Percentiles rank a stretch among this genome's conserved stretches.
phyloP scores from a whole-genome alignment of 2,113 vertebrate species.

The Cryptoleucopteryx plumbea region DNA sequence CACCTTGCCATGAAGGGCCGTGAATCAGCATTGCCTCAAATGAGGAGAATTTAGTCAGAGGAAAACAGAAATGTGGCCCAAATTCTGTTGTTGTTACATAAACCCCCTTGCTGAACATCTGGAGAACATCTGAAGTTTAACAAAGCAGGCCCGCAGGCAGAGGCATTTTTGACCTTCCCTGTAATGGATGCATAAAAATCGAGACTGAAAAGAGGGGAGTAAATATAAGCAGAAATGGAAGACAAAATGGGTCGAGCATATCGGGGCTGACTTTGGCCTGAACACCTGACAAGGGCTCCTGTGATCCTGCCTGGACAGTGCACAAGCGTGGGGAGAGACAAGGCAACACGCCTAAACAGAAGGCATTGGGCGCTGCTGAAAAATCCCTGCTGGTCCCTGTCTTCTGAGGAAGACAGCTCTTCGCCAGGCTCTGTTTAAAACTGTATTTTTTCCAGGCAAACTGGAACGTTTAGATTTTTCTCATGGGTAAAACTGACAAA shows the following conservation, averaged over 20 bases:
- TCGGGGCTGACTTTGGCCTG: fast-evolving
- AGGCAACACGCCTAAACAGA: neutral
- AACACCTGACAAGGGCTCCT: neutral
- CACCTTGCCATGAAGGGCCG: neutral
- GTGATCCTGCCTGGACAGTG: neutral
- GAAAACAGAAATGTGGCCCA: slow-evolving; percentile 8
- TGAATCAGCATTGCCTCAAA: neutral
- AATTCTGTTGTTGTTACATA: slow-evolving; percentile 39
- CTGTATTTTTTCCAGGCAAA: neutral
- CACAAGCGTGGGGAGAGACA: neutral
- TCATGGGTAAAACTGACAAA: neutral
- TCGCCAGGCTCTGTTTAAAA: neutral
- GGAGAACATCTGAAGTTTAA: slow-evolving; percentile 53
- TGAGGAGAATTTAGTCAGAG: neutral
- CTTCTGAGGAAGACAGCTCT: neutral
- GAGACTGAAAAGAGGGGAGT: neutral
- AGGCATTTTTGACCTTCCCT: slow-evolving; percentile 36
- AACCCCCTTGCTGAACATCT: neutral
- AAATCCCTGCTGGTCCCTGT: neutral
- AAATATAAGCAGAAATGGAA: neutral
- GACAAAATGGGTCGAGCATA: neutral
- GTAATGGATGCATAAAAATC: slow-evolving; percentile 6
- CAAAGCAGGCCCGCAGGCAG: slow-evolving; percentile 11
- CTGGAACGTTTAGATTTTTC: neutral
- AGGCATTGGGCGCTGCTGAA: neutral